Conservation (phyloP, 2,797 vertebrate genomes). For the Prionace glauca region DNA sequence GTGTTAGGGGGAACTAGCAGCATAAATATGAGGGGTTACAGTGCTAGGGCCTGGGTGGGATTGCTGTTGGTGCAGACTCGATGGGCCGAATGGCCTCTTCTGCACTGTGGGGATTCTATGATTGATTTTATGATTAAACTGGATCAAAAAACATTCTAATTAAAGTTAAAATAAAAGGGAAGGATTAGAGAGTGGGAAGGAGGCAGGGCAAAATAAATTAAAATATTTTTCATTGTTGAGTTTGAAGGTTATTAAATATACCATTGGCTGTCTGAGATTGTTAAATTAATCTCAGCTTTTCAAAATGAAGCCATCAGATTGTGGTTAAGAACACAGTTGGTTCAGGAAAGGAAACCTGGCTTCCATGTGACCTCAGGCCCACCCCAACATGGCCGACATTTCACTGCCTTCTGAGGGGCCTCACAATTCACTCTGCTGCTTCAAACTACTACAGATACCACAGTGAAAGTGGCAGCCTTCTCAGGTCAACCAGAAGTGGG, state of each 20-base stretch:
- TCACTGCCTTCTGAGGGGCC: not conserved
- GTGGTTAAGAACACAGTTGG: not conserved
- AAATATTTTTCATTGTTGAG: too few species aligned
- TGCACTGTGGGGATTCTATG: too few species aligned
- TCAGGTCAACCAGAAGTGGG: not conserved
- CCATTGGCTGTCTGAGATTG: not conserved
- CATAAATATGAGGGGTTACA: too few species aligned
- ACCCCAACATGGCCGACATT: not conserved
- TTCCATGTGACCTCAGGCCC: not conserved
- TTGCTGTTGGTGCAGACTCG: too few species aligned
- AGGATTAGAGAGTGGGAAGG: too few species aligned
- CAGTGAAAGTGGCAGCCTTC: not conserved
- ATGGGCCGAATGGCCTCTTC: too few species aligned
- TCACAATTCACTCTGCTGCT: not conserved
- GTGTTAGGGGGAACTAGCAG: too few species aligned
- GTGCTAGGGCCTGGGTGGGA: too few species aligned
- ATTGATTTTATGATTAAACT: too few species aligned
- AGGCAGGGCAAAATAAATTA: not conserved
- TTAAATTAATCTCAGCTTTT: too few species aligned
- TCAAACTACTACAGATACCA: not conserved
- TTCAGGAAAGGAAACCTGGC: not conserved
- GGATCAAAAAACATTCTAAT: not conserved
- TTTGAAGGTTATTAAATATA: too few species aligned
- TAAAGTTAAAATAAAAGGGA: not conserved
- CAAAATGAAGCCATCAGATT: not conserved